These are phyloP conservation scores for Magallana nippona DNA, from an alignment of 2,888 invertebrate genomes.

Conservation along the genomic window DNA sequence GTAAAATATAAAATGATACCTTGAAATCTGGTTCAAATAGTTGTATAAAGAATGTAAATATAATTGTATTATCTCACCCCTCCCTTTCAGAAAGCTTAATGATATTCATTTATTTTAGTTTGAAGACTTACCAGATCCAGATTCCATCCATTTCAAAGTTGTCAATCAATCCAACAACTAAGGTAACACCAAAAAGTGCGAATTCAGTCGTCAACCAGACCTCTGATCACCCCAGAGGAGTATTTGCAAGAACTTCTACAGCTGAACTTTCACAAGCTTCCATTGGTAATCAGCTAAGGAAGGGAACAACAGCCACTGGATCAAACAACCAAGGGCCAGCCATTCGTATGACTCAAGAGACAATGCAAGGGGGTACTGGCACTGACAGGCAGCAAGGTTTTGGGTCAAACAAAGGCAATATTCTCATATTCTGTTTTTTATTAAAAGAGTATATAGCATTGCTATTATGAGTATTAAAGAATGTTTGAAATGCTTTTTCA, in stretches of 20 bases:
- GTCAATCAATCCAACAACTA: neutral
- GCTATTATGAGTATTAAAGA: neutral
- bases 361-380: neutral
- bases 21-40: too few relatives aligned
- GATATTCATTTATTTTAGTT: neutral
- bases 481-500: neutral
- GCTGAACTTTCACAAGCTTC: neutral
- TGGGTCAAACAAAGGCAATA: neutral
- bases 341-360: neutral
- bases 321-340: neutral
- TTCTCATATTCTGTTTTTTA: neutral
- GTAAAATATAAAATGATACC: neutral
- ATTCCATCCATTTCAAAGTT: constrained; percentile 7
- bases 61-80: too few relatives aligned
- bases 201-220: neutral
- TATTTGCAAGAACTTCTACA: neutral
- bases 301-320: neutral
- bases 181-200: neutral
- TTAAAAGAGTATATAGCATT: neutral
- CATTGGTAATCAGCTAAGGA: neutral
- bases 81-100: too few relatives aligned
- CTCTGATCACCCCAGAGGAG: neutral
- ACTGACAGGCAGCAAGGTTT: neutral
- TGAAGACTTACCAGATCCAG: neutral
- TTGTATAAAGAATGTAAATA: too few relatives aligned